Percentiles rank a stretch among this genome's conserved stretches.
phyloP scores from a whole-genome alignment of 2,797 vertebrate genomes.

The Pseudomugil gertrudae region DNA sequence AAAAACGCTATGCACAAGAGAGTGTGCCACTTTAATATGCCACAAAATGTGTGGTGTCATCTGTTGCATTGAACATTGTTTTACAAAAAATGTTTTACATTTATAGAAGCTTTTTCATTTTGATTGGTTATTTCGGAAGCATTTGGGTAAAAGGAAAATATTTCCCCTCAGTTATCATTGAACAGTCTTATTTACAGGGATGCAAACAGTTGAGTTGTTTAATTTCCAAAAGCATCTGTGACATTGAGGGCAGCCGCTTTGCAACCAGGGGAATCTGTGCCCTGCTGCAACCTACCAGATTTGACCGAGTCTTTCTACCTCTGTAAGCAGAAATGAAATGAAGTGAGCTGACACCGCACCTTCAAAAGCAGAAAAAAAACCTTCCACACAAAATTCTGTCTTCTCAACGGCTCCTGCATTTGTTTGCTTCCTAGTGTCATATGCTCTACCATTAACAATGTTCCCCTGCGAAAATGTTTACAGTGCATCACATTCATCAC shows the following conservation, averaged over 20 bases:
- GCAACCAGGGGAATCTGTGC: slow-evolving; percentile 56
- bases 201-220: slow-evolving; percentile 44
- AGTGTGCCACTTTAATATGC: neutral
- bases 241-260: slow-evolving; percentile 68
- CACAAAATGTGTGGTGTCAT: slow-evolving; percentile 15
- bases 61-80: slow-evolving; percentile 12
- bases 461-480: slow-evolving; percentile 75
- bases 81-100: neutral
- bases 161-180: slow-evolving; percentile 49
- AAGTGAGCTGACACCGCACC: slow-evolving; percentile 77
- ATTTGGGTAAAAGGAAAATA: slow-evolving; percentile 35
- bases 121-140: slow-evolving; percentile 46
- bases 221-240: slow-evolving; percentile 54
- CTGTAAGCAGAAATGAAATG: slow-evolving; percentile 71
- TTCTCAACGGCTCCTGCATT: slow-evolving; percentile 51
- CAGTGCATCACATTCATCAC: slow-evolving; percentile 78
- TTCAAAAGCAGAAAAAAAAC: slow-evolving; percentile 54
- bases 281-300: slow-evolving; percentile 61
- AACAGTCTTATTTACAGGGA: slow-evolving; percentile 59
- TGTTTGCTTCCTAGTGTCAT: slow-evolving; percentile 62
- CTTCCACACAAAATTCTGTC: slow-evolving; percentile 55
- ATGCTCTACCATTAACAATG: slow-evolving; percentile 67
- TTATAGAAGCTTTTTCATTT: neutral
- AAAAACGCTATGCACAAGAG: neutral
- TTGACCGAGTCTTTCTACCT: slow-evolving; percentile 67